Conservation (phyloP, 2,113 vertebrate genomes). For the Leptodactylus fuscus region DNA sequence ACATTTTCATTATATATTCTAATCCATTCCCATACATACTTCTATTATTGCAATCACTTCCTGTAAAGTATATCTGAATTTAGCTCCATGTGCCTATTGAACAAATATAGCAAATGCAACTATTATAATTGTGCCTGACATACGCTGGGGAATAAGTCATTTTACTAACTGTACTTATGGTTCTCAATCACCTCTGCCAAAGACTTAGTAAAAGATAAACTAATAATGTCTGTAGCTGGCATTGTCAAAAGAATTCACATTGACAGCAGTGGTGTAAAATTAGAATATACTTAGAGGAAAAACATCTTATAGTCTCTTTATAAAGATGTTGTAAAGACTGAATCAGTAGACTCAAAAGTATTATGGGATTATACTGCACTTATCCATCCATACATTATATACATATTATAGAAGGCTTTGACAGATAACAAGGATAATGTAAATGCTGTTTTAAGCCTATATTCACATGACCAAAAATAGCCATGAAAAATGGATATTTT, state of each 20-base stretch:
- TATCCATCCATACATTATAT: background rate
- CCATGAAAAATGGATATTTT: too few relatives aligned
- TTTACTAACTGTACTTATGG: background rate
- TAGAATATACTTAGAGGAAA: background rate
- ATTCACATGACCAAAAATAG: too few relatives aligned
- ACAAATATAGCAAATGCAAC: background rate
- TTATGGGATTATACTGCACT: too few relatives aligned
- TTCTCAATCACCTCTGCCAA: background rate
- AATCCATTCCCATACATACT: background rate
- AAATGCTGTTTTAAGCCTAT: too few relatives aligned
- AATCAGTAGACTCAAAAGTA: too few relatives aligned
- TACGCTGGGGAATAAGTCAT: background rate
- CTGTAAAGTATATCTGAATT: background rate
- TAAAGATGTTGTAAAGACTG: too few relatives aligned
- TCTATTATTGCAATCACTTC: background rate
- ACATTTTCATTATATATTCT: background rate
- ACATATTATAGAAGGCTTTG: background rate
- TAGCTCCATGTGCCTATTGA: background rate
- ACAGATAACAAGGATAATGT: background rate
- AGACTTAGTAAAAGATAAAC: background rate
- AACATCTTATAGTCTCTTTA: too few relatives aligned
- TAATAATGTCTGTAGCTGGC: background rate
- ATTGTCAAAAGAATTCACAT: background rate
- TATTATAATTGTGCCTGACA: background rate
- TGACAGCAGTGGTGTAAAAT: background rate